Base-by-base conservation (phyloP, 2,113 vertebrate genomes). In the Nematolebias whitei region DNA sequence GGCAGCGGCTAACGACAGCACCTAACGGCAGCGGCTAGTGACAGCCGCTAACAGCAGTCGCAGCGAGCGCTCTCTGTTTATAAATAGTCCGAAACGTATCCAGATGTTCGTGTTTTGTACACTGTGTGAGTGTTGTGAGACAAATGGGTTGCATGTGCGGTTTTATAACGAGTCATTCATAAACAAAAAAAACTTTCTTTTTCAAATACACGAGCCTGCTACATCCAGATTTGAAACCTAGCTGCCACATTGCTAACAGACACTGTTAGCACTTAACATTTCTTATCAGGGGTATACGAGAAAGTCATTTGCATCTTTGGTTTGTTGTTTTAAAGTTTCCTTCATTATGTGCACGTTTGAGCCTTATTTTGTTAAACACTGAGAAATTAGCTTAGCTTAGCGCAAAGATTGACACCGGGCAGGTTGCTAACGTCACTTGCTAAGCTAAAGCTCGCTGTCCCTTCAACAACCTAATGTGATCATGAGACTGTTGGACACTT, bases 101-200 rank as follows among this genome's bases (percentile, higher is more conserved):
- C 66, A 64, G 79, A 61, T 78, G 74, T 79, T 74, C 78, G 68
- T 74, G 78, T 84, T 63, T 61, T 41, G 68, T 83, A 72, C 68
- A 20, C 63, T 12, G 78, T 82, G 78, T 54, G 78, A 59, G 63
- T 81, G 74, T 59, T 1, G 56, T 41, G 64, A 72, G 70, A 69
- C 64, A 24, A 47, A 71, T 69, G 65, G 63, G 52, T 59, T 83
- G 85, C 87, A 87, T 89, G 85, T 71, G 57, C 63, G 69, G 71
- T 80, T 74, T 76, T 59, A 5, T 56, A 48, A 52, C 68, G 43
- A 47, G 68, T 76, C 75, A 59, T 5, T 56, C 51, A 51, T 45
- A 48, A 68, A 78, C 63, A 72, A 61, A 76, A 48, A 61, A 5
- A 56, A 48, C 23, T 22, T 64, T 56, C 23, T 18, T 16, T 39